Base-by-base conservation (phyloP, 2,888 invertebrate genomes). In the Cheiracanthium punctorium region DNA sequence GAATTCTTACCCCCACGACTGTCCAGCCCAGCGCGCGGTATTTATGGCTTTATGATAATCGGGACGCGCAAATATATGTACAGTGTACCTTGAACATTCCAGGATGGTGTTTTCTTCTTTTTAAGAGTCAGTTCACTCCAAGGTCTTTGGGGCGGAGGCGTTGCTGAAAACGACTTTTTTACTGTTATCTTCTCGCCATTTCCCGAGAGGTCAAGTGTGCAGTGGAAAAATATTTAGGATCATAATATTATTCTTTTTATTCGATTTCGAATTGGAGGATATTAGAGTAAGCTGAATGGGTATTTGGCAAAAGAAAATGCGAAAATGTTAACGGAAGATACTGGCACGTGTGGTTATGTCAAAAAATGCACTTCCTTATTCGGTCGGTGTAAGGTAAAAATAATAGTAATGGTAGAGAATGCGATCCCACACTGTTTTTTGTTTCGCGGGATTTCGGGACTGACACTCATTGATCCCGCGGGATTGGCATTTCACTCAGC, bases 131-230 rank as follows among this genome's bases (percentile, higher is more conserved):
- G 14, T 58, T 4, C 37, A 37, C 10, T 58, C 58, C 58, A 58
- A 58, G 58, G 58, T 17, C 24, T 58, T 58, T 12, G 4, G 58
- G 58, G 58, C 12, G 58, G 58, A 58, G 58, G 58, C 20, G 48
- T 8, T 58, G n/a, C 24, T 58, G 7, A 58, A 24, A 58, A 12
- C 4, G 24, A 24, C 20, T 24, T 58, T n/a, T n/a, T 58, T 20
- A 58, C 24, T 58, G 58, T 58, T 58, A 8, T n/a, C 24, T 24
- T 24, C 1, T 24, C 7, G 58, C 1, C 14, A n/a, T n/a, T n/a
- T n/a, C n/a, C n/a, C n/a, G 12, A 58, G 58, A 58, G 58, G 58
- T 58, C 58, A 58, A 58, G 58, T 24, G 58, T 17, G 24, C n/a
- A n/a, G n/a, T n/a, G 12, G 0, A 4, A 24, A 48, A 58, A 58